Base-by-base conservation (phyloP, 2,888 invertebrate species). In the Folsomia candida region DNA sequence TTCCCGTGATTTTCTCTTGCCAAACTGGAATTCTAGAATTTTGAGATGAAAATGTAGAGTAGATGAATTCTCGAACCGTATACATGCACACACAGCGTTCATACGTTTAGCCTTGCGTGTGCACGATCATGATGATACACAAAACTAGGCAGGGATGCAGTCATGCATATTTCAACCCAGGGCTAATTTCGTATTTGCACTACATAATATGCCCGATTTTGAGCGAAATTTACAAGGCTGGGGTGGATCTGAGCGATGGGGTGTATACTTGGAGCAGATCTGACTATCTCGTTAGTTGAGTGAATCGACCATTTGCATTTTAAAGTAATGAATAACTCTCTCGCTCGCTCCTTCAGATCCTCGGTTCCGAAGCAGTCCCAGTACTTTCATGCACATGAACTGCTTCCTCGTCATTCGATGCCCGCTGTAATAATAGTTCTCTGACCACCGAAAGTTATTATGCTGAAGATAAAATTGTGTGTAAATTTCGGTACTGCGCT, bases 141-240 rank as follows among this genome's bases (percentile, higher is more conserved):
- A 22, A 58, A 58, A 70, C 25, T 70, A 70, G 66, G 70, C 66
- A 70, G 66, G 70, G 37, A 37, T 37, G 37, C 67, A 60, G 47
- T 71, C 71, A 68, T 71, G 71, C 71, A 67, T 71, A 71, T 71
- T 71, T 68, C 64, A 68, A 68, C 70, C 37, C 29, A 37, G 37
- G 63, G 27, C 67, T 71, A 71, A 71, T 64, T 68, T 71, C 58
- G 26, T 54, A 54, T 54, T 54, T 54, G 54, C 54, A 54, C 54
- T 54, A 54, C 37, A 37, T 37, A n/a, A 37, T 37, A 37, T 9
- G 14, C 14, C 14, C 6, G 37, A 37, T 37, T 9, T n/a, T 4
- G 14, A 37, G 37, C 14, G 37, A 37, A 37, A 37, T 37, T 37
- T 37, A 37, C 6, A 14, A 37, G 37, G 37, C 4, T 37, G 37